A percentile compares a stretch with the other conserved stretches of the same genome.
Evolutionary conservation across 2,888 invertebrate species (phyloP).

Genomic region (Strigamia transsilvanica): DNA sequence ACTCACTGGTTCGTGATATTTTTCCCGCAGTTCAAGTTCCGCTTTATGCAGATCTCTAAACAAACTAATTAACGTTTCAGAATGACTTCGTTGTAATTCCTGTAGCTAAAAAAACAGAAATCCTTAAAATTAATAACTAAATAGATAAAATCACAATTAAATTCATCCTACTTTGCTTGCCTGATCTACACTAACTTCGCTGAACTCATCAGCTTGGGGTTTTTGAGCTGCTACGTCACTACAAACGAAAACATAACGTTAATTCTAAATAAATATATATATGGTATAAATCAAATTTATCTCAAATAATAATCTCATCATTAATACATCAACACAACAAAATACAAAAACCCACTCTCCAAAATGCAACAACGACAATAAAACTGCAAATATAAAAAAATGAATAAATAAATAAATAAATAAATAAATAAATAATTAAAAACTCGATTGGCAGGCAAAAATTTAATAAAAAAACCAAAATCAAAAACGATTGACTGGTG

Average conservation of each 20-base stretch:
- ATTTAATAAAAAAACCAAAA: background rate
- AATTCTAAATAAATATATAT: background rate
- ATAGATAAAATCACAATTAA: background rate
- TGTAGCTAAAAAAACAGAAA: slow-evolving; percentile 59
- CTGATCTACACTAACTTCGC: slow-evolving; percentile 44
- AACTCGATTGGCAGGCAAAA: background rate
- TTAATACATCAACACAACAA: background rate
- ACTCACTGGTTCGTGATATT: slow-evolving; percentile 78
- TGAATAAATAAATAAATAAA: background rate
- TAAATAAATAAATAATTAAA: background rate
- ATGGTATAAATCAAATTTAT: background rate
- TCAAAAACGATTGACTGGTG: slow-evolving; percentile 9
- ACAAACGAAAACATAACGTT: background rate
- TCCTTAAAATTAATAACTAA: background rate
- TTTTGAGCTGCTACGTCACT: slow-evolving; percentile 34
- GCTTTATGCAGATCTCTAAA: slow-evolving; percentile 72
- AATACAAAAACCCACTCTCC: background rate
- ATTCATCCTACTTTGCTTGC: slow-evolving; percentile 40
- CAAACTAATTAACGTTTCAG: slow-evolving; percentile 60
- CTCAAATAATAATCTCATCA: background rate
- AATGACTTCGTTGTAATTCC: slow-evolving; percentile 62
- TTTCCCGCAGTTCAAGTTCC: slow-evolving; percentile 80
- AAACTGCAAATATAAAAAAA: background rate
- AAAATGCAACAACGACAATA: slow-evolving; percentile 33
- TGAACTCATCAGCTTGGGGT: background rate